These are phyloP conservation scores for Malacosoma neustria DNA, from an alignment of 2,888 invertebrate genomes.

Conservation along the genomic window DNA sequence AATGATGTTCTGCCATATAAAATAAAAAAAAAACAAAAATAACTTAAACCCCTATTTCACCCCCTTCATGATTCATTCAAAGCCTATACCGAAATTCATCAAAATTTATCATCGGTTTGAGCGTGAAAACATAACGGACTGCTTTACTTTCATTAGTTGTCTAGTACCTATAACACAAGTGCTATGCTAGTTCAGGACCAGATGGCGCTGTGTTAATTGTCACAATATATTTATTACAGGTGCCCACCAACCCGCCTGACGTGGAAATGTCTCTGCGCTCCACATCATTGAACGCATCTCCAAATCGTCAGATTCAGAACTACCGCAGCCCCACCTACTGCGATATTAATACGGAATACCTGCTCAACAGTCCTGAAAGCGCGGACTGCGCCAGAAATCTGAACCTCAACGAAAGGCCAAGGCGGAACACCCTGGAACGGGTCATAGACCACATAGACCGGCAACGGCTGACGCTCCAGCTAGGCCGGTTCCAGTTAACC, in stretches of 20 bases:
- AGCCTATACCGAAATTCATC: no score
- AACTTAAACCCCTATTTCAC: no score
- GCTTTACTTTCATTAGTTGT: not conserved
- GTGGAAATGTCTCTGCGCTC: constrained; percentile 47
- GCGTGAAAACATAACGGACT: not conserved
- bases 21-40: no score
- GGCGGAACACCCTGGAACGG: constrained; percentile 36
- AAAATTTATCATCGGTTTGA: not conserved
- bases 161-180: no score
- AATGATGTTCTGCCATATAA: no score
- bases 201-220: no score
- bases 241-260: constrained; percentile 46
- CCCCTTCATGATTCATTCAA: no score
- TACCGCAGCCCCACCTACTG: constrained; percentile 46
- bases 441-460: constrained; percentile 35
- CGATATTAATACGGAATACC: constrained; percentile 33
- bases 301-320: constrained; percentile 17
- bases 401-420: constrained; percentile 36
- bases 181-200: no score
- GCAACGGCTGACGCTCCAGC: constrained; percentile 43
- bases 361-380: constrained; percentile 33
- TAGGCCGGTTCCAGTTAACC: constrained; percentile 52
- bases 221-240: constrained; percentile 28
- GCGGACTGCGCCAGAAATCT: constrained; percentile 30
- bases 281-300: constrained; percentile 27